phyloP scores from a whole-genome alignment of 2,888 invertebrate genomes.

The Spodoptera exigua region DNA sequence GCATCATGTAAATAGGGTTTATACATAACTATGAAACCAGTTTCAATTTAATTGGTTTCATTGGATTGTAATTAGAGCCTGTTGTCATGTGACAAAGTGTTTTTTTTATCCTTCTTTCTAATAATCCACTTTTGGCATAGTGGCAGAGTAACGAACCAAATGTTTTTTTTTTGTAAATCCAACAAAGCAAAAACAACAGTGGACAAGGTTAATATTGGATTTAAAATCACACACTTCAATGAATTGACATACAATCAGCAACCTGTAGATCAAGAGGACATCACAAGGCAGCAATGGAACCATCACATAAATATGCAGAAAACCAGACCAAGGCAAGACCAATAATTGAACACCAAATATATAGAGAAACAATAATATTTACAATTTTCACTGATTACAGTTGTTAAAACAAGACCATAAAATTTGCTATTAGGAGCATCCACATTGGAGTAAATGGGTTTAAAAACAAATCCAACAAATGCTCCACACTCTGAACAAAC shows the following conservation, averaged over 20 bases:
- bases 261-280: slow-evolving; percentile 1
- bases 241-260: not conserved
- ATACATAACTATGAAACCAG: too few species aligned
- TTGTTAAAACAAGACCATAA: slow-evolving; percentile 71
- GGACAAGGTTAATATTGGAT: too few species aligned
- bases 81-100: too few species aligned
- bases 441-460: slow-evolving; percentile 68
- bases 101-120: too few species aligned
- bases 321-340: slow-evolving; percentile 37
- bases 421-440: slow-evolving; percentile 61
- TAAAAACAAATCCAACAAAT: slow-evolving; percentile 89
- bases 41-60: too few species aligned
- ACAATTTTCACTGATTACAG: slow-evolving; percentile 76
- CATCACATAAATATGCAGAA: not conserved
- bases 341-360: slow-evolving; percentile 44
- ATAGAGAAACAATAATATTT: slow-evolving; percentile 65
- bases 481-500: slow-evolving; percentile 88
- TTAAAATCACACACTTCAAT: not conserved
- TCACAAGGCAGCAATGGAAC: slow-evolving; percentile 6
- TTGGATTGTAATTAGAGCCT: too few species aligned
- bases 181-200: too few species aligned
- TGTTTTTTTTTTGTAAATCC: too few species aligned
- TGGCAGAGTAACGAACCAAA: too few species aligned
- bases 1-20: too few species aligned
- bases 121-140: too few species aligned